Percentiles rank a stretch among this genome's conserved stretches.
These are phyloP conservation scores for Notothenia rossii DNA, from an alignment of 2,113 vertebrate species.

Conservation along the genomic window DNA sequence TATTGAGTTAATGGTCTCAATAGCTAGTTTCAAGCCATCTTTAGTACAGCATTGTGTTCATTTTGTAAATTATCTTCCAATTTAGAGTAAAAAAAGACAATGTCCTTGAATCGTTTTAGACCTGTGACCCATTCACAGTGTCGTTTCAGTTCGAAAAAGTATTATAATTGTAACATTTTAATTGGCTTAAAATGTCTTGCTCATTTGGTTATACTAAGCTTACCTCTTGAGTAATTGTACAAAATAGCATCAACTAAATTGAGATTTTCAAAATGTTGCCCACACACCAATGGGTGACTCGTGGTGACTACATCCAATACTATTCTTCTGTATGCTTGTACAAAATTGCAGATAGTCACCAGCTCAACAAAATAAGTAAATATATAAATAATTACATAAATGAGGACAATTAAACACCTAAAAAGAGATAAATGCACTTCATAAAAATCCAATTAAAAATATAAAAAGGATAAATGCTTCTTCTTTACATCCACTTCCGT, in stretches of 20 bases:
- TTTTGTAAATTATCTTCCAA: neutral
- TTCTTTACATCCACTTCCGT: neutral
- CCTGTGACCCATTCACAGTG: neutral
- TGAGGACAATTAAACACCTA: too few species aligned
- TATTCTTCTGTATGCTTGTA: neutral
- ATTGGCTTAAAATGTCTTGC: neutral
- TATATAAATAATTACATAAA: too few species aligned
- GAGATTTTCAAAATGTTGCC: neutral
- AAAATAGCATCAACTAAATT: neutral
- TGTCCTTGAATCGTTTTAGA: neutral
- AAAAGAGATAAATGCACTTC: too few species aligned
- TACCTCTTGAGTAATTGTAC: neutral
- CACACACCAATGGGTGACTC: neutral
- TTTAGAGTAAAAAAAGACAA: neutral
- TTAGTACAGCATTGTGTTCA: neutral
- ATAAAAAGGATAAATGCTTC: too few species aligned
- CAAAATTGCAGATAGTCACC: too few species aligned
- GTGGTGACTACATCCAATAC: neutral
- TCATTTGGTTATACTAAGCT: neutral
- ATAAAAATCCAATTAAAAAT: too few species aligned
- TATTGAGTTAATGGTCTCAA: neutral
- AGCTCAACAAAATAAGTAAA: too few species aligned
- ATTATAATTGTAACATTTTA: neutral
- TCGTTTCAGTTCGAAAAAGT: too few species aligned
- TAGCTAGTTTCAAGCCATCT: neutral